Evolutionary conservation across 2,888 invertebrate species (phyloP), one percentile per base, ranked within the genome.

Genomic region (Yponomeuta cagnagella): DNA sequence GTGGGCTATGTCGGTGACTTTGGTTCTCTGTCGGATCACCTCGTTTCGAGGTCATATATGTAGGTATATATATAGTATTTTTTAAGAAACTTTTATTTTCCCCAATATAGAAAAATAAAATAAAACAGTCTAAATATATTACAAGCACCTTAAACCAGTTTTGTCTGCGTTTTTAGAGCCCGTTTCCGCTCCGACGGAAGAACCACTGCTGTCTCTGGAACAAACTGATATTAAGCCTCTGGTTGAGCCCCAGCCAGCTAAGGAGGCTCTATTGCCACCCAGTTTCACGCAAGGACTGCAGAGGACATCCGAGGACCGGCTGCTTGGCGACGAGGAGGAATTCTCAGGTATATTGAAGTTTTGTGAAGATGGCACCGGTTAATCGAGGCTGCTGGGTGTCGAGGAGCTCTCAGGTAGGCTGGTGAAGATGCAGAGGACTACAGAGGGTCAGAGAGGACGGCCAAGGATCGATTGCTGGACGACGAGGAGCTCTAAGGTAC

Each of bases 221-320:
- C 79, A 86, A 0, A 88, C 89, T 73, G 81, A 83, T 66, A 83
- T 91, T 10, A 84, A 84, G 48, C 92, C 92, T 0, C 67, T 92
- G n/a, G 73, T 90, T 1, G 90, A 90, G 66, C 88, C 88, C 0
- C 79, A 77, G 0, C 87, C 86, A 0, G 79, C 81, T 48, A 75
- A 77, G 1, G 77, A 80, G 0, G 85, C 82, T 0, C 75, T 89
- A 1, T 75, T 92, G 0, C 87, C 89, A 1, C 90, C 91, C 0
- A 83, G 86, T 64, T 82, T 83, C 23, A 83, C 85, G 30, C 77
- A 74, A 12, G 79, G 77, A n/a, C 73, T 84, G 0, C 77, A 77
- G 15, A 85, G 86, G 67, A 78, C 84, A 2, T 82, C 84, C 0
- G 83, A 58, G 31, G 69, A 37, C 63, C 86, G 70, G 77, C 88